Percentiles rank a stretch among this genome's conserved stretches.
Evolutionary conservation across 1,140 invertebrate species (phyloP).

Genomic region (Cydia amplana): DNA sequence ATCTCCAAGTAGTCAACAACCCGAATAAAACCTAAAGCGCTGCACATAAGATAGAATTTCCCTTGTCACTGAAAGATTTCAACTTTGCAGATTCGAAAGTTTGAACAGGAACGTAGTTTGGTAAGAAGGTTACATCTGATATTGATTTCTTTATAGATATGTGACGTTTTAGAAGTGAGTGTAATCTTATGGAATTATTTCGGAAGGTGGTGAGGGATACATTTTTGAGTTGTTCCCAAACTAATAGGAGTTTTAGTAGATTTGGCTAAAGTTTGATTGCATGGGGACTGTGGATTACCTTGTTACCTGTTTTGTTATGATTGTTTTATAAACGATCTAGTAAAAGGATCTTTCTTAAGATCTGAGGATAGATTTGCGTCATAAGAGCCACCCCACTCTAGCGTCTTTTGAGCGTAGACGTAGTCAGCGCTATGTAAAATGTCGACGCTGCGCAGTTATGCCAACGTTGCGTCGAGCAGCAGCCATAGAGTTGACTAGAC

Average conservation of each 20-base stretch:
- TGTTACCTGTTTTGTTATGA: neutral
- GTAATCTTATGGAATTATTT: constrained; percentile 8
- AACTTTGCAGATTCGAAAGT: constrained; percentile 11
- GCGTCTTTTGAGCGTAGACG: no score
- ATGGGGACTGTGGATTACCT: neutral
- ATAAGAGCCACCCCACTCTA: no score
- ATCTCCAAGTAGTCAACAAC: constrained; percentile 3
- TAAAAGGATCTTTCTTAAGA: no score
- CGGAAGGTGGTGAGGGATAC: constrained; percentile 13
- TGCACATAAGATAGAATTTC: neutral
- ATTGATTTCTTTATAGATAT: neutral
- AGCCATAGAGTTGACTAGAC: no score
- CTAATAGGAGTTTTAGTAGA: constrained; percentile 16
- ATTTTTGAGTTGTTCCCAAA: constrained; percentile 16
- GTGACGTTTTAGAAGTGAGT: neutral
- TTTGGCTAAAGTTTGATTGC: constrained; percentile 14
- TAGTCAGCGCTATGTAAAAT: no score
- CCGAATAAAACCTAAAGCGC: neutral
- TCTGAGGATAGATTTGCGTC: no score
- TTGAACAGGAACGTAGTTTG: neutral
- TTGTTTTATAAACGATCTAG: neutral
- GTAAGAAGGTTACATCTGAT: neutral
- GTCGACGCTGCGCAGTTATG: no score
- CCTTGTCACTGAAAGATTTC: constrained; percentile 1
- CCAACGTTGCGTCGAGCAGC: no score